Base-by-base conservation (phyloP, 2,888 invertebrate genomes). In the Nycteola revayana region DNA sequence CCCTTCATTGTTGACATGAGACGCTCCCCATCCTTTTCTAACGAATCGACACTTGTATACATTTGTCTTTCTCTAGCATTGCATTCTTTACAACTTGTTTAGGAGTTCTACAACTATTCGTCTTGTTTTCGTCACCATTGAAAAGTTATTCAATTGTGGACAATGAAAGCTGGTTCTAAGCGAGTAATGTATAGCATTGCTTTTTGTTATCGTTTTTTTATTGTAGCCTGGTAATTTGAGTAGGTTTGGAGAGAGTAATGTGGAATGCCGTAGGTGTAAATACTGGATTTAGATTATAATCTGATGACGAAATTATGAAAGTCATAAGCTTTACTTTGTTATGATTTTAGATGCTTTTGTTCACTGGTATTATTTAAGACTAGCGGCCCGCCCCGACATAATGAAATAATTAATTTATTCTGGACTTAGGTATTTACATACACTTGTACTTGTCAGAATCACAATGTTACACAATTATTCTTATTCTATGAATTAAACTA, bases 1-100 rank as follows among this genome's bases (percentile, higher is more conserved):
- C 75, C 67, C 68, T 68, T 77, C 71, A 77, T 75, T 80, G 77
- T 78, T 75, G 77, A 75, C 70, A 77, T 61, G 69, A 69, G 64
- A 70, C 63, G 49, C 57, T 40, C 32, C 44, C 37, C 36, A 41
- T 64, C 67, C 42, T 44, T 55, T 48, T 66, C 44, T 33, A 22
- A 30, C 46, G 27, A 27, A 26, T 11, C 6, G 35, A 20, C 28
- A 24, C 18, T 27, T 10, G 43, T 6, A 23, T 36, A 46, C 37
- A 8, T 9, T 30, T 42, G 24, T 63, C 60, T 40, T 37, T 21
- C 30, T 65, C 42, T 34, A 11, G 26, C 46, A 36, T 36, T 48
- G 53, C 55, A 56, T 64, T 63, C 53, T 61, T 56, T 41, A 49
- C 37, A 49, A 54, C 44, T 43, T 50, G 41, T 44, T 36, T 43